Base-by-base conservation (phyloP, 2,888 invertebrate genomes). In the Eupithecia inturbata region DNA sequence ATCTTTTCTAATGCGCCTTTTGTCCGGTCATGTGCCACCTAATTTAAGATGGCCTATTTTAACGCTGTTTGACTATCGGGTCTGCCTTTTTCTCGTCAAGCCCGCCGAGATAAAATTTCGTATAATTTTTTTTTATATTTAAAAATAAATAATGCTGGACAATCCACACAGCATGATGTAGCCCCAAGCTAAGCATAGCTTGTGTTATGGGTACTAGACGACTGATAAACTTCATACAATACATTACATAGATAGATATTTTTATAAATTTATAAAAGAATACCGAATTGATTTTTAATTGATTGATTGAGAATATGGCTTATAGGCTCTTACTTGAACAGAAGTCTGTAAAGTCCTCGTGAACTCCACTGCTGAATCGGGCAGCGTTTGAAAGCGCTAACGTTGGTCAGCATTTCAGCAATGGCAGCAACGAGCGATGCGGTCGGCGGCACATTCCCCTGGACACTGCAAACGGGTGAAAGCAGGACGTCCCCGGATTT, bases 301-400 rank as follows among this genome's bases (percentile, higher is more conserved):
- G n/a, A n/a, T n/a, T n/a, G 49, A n/a, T n/a, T n/a, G 49, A 7
- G 45, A 45, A 7, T 3, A 1, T 53, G 10, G 10, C 49, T 53
- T 22, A 22, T 22, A 22, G 3, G 10, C 10, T 3, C 69, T 71
- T 82, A 94, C 94, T 91, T 92, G 79, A 94, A 94, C 74, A 94
- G 77, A 53, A 94, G 83, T 62, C 94, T 83, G 81, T 88, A 93
- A 1, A 94, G 76, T 39, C 93, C 94, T 64, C 83, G 84, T 66
- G 92, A 92, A 74, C 92, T 93, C 92, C 94, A 94, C 28, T 78
- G 80, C 71, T 87, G 87, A 7, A 92, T 82, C 0, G 92, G 93
- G 53, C 90, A 90, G 41, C 82, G 83, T 19, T 82, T 80, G 75
- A 90, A 91, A 1, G 81, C 85, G 77, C 84, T 85, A 26, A 91